Percentiles rank a stretch among this genome's conserved stretches.
These are phyloP conservation scores for Chlorocebus sabaeus DNA, from an alignment of 2,113 vertebrate genomes.

Conservation along the genomic window DNA sequence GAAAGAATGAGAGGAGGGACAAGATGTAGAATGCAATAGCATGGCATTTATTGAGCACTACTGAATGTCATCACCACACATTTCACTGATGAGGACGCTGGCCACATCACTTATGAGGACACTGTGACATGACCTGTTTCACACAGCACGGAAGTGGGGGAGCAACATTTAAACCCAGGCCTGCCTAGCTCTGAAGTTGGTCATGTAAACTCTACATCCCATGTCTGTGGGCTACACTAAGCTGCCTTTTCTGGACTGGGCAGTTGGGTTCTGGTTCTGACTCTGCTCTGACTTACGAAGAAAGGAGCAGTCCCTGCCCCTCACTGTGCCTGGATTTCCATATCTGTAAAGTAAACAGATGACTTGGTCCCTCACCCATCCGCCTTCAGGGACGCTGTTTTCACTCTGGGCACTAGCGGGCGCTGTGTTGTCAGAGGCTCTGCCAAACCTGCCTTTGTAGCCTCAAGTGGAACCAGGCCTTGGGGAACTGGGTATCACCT, in stretches of 20 bases:
- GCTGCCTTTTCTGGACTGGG: background rate
- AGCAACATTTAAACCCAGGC: background rate
- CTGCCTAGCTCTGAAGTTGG: background rate
- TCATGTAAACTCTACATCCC: background rate
- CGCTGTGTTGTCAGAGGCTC: background rate
- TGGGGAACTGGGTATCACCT: background rate
- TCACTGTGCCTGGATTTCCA: background rate
- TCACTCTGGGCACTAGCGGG: constrained; percentile 1
- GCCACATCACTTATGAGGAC: background rate
- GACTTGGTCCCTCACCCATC: background rate
- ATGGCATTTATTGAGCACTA: background rate
- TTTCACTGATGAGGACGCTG: background rate
- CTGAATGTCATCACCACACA: background rate
- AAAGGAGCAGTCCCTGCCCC: background rate
- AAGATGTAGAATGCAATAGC: background rate
- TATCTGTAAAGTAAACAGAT: background rate
- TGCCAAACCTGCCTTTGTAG: background rate
- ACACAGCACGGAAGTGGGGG: background rate
- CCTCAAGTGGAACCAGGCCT: background rate
- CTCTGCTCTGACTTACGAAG: background rate
- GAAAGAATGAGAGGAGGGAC: background rate
- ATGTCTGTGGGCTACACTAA: background rate
- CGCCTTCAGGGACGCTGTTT: background rate
- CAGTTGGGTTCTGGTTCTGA: background rate
- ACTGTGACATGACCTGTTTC: background rate